A percentile compares a stretch with the other conserved stretches of the same genome.
Evolutionary conservation across 2,888 invertebrate species (phyloP).

Genomic region (Nysson spinosus): DNA sequence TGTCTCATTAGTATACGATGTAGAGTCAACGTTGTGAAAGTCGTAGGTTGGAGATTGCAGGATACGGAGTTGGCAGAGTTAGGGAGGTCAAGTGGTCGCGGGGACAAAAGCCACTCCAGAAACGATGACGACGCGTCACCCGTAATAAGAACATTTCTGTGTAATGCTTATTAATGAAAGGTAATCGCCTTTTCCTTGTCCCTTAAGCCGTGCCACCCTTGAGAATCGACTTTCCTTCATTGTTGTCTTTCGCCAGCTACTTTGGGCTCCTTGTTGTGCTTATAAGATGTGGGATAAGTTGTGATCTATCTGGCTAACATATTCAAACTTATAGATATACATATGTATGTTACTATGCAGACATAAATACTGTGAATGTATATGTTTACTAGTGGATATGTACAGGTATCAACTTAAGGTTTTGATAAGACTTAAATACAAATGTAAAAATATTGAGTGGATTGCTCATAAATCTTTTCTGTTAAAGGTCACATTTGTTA

Average conservation of each 20-base stretch:
- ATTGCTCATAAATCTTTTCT: too few species aligned
- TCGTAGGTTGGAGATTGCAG: constrained; percentile 8
- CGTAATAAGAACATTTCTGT: constrained; percentile 28
- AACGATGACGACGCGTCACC: constrained; percentile 51
- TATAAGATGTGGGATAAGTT: too few species aligned
- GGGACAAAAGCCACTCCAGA: constrained; percentile 58
- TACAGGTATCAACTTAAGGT: too few species aligned
- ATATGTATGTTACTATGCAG: too few species aligned
- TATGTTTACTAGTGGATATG: too few species aligned
- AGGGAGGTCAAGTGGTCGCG: constrained; percentile 54
- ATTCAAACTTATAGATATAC: too few species aligned
- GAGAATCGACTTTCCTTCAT: background rate
- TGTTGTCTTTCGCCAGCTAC: background rate
- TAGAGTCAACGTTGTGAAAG: background rate
- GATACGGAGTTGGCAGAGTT: constrained; percentile 13
- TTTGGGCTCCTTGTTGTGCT: background rate
- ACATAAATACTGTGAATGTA: too few species aligned
- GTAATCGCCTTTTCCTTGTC: constrained; percentile 7
- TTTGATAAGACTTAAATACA: too few species aligned
- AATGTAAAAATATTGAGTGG: too few species aligned
- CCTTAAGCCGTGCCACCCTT: background rate
- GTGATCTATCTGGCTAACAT: too few species aligned
- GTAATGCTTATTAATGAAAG: constrained; percentile 33
- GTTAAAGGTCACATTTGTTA: too few species aligned
- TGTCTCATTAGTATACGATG: constrained; percentile 3